phyloP scores from a whole-genome alignment of 1,140 invertebrate genomes.

The Dolichoris vasculosae region DNA sequence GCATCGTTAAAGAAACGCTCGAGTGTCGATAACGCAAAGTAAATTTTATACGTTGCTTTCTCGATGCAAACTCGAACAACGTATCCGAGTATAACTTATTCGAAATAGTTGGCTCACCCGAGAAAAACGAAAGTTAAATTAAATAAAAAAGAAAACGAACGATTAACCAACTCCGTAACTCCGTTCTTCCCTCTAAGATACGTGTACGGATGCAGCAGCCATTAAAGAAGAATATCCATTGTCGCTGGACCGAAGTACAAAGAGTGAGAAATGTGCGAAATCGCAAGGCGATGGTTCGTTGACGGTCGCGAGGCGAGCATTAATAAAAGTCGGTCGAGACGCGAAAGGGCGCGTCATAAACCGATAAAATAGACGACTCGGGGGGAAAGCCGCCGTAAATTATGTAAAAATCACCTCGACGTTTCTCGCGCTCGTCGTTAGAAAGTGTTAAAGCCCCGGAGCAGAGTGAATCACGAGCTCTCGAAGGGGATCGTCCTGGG shows the following conservation, averaged over 20 bases:
- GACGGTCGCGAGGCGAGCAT: neutral
- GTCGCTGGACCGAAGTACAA: no score
- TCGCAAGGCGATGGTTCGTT: no score
- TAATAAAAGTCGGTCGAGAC: conserved; percentile 20
- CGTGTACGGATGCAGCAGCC: no score
- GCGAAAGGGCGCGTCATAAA: neutral
- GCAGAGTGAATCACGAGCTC: neutral
- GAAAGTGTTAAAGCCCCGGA: conserved; percentile 15
- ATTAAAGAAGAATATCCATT: no score
- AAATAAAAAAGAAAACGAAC: neutral
- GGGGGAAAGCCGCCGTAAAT: neutral
- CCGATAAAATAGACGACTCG: neutral
- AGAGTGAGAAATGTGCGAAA: no score
- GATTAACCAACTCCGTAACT: neutral
- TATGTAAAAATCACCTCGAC: conserved; percentile 10
- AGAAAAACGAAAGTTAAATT: neutral
- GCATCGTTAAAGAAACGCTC: neutral
- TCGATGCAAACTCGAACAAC: neutral
- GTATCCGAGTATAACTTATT: neutral
- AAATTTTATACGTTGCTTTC: neutral
- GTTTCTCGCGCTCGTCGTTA: conserved; percentile 15
- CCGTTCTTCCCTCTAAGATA: neutral
- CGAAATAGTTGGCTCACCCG: neutral
- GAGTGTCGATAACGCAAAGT: neutral
- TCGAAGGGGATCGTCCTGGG: neutral